These are phyloP conservation scores for Mythimna loreyi DNA, from an alignment of 2,888 invertebrate species.

Conservation along the genomic window DNA sequence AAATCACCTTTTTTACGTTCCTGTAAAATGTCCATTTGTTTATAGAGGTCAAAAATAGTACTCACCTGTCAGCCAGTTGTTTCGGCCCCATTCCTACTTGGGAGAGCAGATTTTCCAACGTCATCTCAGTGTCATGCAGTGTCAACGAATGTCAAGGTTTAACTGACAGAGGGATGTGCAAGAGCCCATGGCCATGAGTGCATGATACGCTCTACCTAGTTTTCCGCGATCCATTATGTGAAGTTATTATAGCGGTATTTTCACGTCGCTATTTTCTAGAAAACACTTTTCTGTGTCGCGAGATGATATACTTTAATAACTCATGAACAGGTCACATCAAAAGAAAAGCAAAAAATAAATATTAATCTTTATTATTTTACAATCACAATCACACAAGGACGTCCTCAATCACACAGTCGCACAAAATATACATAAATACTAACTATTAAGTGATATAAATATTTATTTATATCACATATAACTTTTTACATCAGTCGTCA, in stretches of 20 bases:
- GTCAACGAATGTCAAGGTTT: slow-evolving; percentile 81
- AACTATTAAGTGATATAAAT: slow-evolving; percentile 86
- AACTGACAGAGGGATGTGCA: slow-evolving; percentile 74
- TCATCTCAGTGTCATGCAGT: slow-evolving; percentile 74
- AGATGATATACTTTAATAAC: slow-evolving; percentile 31
- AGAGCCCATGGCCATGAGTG: slow-evolving; percentile 66
- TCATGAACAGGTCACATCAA: slow-evolving; percentile 25
- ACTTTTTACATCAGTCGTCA: slow-evolving; percentile 89
- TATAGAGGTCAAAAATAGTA: slow-evolving; percentile 6
- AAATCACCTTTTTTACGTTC: no score
- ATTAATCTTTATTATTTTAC: slow-evolving; percentile 82
- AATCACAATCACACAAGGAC: slow-evolving; percentile 90
- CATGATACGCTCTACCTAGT: slow-evolving; percentile 80
- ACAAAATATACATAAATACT: slow-evolving; percentile 87
- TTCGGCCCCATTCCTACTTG: slow-evolving; percentile 82
- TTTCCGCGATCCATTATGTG: slow-evolving; percentile 59
- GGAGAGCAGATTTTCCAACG: slow-evolving; percentile 80
- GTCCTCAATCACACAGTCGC: slow-evolving; percentile 88
- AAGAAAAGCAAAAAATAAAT: slow-evolving; percentile 56
- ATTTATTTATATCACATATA: slow-evolving; percentile 87
- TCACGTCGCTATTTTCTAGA: slow-evolving; percentile 60
- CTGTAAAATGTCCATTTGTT: no score
- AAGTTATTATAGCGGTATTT: slow-evolving; percentile 78
- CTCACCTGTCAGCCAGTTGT: slow-evolving; percentile 82
- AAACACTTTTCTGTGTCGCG: slow-evolving; percentile 44